phyloP scores from a whole-genome alignment of 1,140 invertebrate genomes.

The Listronotus oregonensis region DNA sequence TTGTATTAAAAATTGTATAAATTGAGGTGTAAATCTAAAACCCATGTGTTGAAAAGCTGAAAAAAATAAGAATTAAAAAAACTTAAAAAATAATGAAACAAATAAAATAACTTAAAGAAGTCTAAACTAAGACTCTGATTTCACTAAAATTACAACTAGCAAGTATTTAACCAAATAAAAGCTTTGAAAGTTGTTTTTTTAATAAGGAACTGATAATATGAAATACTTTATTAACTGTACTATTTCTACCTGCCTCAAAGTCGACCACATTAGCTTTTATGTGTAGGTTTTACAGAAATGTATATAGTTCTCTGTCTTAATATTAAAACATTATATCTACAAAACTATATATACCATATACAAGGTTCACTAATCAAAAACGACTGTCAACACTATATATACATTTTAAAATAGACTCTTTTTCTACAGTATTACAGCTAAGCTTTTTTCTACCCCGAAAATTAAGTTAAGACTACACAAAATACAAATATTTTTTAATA shows the following conservation, averaged over 20 bases:
- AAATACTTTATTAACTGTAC: background rate
- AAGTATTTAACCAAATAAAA: background rate
- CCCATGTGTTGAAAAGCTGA: conserved; percentile 85
- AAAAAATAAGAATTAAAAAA: conserved; percentile 35
- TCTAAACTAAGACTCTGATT: background rate
- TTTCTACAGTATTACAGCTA: conserved; percentile 7
- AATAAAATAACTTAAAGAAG: background rate
- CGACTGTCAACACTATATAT: background rate
- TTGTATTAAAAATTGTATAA: conserved; percentile 72
- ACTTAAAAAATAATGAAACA: background rate
- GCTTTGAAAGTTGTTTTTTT: background rate
- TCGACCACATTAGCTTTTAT: background rate
- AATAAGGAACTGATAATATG: background rate
- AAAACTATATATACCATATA: conserved; percentile 4
- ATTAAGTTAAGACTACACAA: background rate
- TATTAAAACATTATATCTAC: background rate
- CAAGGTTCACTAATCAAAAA: conserved; percentile 3
- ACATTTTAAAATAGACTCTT: background rate
- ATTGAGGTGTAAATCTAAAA: conserved; percentile 80
- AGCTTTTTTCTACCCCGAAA: conserved; percentile 9
- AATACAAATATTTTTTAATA: background rate
- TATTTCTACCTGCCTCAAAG: background rate
- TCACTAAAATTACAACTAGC: background rate
- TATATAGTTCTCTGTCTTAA: conserved; percentile 1
- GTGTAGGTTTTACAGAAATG: conserved; percentile 1